Evolutionary conservation across 64 coral and sea anemone species (phyloP).

Genomic region (Trachythela sp.): DNA sequence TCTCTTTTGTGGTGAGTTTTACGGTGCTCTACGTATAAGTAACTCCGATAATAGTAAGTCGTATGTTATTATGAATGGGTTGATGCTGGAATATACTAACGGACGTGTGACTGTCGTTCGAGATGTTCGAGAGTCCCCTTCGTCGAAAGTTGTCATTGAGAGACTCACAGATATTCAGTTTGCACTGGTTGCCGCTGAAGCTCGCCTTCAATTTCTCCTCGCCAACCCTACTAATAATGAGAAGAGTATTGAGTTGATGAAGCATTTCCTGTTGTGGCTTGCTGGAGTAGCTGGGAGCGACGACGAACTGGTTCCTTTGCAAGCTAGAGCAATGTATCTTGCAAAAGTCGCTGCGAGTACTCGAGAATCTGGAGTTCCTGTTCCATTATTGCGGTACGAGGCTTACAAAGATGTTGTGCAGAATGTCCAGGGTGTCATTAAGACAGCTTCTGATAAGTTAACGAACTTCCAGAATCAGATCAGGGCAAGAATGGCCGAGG

Average conservation of each 20-base stretch:
- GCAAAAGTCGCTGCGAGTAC: not conserved
- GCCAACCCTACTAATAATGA: not conserved
- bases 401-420: conserved; percentile 26
- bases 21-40: not conserved
- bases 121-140: not conserved
- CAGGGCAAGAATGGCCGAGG: not conserved
- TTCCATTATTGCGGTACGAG: conserved; percentile 18
- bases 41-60: not conserved
- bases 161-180: conserved; percentile 18
- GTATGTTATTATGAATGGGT: conserved; percentile 16
- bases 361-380: not conserved
- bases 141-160: not conserved
- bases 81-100: not conserved
- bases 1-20: conserved; percentile 32
- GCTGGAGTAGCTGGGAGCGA: not conserved
- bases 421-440: not conserved
- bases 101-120: not conserved
- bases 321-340: not conserved
- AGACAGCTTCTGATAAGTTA: not conserved
- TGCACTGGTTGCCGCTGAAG: conserved; percentile 18
- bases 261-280: conserved; percentile 13
- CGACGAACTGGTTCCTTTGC: not conserved
- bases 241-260: not conserved
- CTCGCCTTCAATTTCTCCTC: conserved; percentile 19
- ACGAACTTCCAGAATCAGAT: conserved; percentile 27